A percentile compares a stretch with the other conserved stretches of the same genome.
These are phyloP conservation scores for Tenrec ecaudatus DNA, from an alignment of 2,113 vertebrate species.

Conservation along the genomic window DNA sequence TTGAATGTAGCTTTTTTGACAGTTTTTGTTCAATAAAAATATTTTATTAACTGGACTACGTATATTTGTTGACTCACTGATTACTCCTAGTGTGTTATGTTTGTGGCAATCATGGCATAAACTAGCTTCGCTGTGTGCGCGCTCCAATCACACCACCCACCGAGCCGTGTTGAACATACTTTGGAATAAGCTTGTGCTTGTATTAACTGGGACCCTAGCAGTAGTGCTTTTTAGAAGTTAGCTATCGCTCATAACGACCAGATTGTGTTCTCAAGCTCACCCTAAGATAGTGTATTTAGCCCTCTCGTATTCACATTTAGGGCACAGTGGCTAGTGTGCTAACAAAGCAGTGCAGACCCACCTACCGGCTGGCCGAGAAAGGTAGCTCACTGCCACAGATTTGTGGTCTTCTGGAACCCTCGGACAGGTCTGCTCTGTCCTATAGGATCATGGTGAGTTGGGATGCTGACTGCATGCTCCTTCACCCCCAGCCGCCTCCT, in stretches of 20 bases:
- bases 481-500: not conserved
- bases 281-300: not conserved
- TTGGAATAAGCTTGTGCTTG: too few species aligned
- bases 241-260: too few species aligned
- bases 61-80: conserved; percentile 78
- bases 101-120: conserved; percentile 66
- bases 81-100: conserved; percentile 60
- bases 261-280: not conserved
- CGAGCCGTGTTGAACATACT: too few species aligned
- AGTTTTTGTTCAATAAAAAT: conserved; percentile 86
- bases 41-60: conserved; percentile 93
- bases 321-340: not conserved
- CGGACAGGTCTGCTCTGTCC: not conserved
- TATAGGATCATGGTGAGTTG: not conserved
- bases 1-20: conserved; percentile 88
- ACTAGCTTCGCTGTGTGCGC: not conserved
- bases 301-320: not conserved
- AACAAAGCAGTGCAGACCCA: not conserved
- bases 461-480: not conserved
- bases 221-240: too few species aligned
- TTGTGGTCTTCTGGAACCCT: not conserved
- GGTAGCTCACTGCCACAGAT: not conserved
- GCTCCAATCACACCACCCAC: too few species aligned
- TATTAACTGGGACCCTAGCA: too few species aligned
- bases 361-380: too few species aligned